Evolutionary conservation across 2,888 invertebrate species (phyloP).

Genomic region (Nezara viridula): DNA sequence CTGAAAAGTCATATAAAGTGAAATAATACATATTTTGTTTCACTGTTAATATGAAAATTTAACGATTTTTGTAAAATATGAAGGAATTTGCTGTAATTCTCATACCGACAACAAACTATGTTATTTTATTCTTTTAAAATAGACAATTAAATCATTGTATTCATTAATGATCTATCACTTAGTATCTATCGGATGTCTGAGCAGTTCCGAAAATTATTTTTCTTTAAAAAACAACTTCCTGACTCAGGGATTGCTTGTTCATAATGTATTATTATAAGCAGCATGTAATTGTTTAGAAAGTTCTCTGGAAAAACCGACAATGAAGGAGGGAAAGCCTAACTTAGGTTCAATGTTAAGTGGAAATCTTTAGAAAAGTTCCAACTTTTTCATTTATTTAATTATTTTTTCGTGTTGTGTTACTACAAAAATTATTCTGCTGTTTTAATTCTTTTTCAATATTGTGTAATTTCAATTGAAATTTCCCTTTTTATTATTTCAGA

Average conservation of each 20-base stretch:
- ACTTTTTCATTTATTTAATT: background rate
- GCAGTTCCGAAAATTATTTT: background rate
- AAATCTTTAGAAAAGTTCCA: background rate
- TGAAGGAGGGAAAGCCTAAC: background rate
- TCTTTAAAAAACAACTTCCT: background rate
- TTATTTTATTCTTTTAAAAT: no score
- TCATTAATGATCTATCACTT: background rate
- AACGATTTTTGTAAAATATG: no score
- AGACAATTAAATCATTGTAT: no score
- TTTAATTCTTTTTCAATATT: background rate
- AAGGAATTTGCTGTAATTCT: no score
- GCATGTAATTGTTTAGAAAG: conserved; percentile 13
- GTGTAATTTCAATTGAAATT: no score
- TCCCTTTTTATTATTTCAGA: no score
- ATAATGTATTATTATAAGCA: background rate
- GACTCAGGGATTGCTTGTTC: background rate
- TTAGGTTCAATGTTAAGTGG: background rate
- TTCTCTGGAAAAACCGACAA: background rate
- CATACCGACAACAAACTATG: no score
- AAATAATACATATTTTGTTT: no score
- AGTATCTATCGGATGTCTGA: background rate
- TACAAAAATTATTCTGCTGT: background rate
- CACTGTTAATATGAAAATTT: no score
- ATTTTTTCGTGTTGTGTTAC: background rate
- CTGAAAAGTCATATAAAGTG: no score